Conservation (phyloP, 1,140 invertebrate genomes). For the Chrysomallon squamiferum region DNA sequence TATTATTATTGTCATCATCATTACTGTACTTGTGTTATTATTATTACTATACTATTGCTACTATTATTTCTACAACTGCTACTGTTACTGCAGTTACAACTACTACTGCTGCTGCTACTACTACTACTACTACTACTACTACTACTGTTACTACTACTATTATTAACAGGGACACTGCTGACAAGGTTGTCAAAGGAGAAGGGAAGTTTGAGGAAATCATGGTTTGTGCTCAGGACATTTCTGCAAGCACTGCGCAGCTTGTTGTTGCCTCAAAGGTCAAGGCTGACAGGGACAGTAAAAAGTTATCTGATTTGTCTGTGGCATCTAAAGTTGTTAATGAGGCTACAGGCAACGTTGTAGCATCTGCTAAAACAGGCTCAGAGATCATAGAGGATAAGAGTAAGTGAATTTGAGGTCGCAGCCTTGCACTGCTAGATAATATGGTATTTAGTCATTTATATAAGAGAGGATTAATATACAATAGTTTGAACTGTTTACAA, state of each 20-base stretch:
- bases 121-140: too few species aligned
- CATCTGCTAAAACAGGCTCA: constrained; percentile 87
- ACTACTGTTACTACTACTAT: too few species aligned
- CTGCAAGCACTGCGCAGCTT: constrained; percentile 94
- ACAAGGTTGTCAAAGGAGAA: constrained; percentile 86
- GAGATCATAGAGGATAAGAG: constrained; percentile 85
- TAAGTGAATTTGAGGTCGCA: constrained; percentile 56
- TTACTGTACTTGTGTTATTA: background rate
- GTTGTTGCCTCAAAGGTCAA: constrained; percentile 86
- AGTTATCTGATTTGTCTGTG: constrained; percentile 78
- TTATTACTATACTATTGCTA: too few species aligned
- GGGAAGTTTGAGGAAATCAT: constrained; percentile 93
- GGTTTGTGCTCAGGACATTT: constrained; percentile 96
- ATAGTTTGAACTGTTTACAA: background rate
- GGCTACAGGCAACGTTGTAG: constrained; percentile 90
- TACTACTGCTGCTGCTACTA: background rate
- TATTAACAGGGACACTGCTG: constrained; percentile 88
- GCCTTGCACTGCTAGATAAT: background rate
- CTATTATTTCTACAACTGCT: too few species aligned
- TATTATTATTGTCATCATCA: background rate
- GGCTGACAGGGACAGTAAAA: constrained; percentile 81
- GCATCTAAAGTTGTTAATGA: constrained; percentile 88
- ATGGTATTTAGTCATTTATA: background rate
- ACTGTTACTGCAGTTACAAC: background rate
- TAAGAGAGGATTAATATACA: background rate